Evolutionary conservation across 2,113 vertebrate genomes (phyloP), one percentile per base, ranked within the genome.

Genomic region (Pelecanus crispus): DNA sequence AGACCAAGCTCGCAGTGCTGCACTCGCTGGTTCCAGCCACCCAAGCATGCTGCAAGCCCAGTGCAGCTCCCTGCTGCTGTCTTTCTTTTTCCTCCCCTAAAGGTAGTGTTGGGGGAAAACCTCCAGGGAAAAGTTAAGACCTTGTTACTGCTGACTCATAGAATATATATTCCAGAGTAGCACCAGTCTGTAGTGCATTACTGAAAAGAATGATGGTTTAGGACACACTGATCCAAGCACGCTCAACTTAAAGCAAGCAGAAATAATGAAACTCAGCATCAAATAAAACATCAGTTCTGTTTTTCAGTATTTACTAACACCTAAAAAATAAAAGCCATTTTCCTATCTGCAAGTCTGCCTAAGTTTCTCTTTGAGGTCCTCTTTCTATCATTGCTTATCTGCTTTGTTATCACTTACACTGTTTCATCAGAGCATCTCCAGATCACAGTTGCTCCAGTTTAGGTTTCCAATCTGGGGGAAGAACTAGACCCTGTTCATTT

Each of bases 1-100:
- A 26, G 18, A 70, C 29, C 0, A 0, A 88, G 36, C 7, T 31
- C 3, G 1, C 22, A 36, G 18, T 21, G 24, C 61, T 47, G 32
- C 25, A 42, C 10, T 38, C 0, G 0, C 6, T 9, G n/a, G 28
- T 28, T 75, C 58, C 67, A 83, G 62, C 7, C 31, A 65, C 34
- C 9, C 0, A 3, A 19, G 36, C 0, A 0, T 26, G 11, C 21
- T 58, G n/a, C 73, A 79, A 78, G 53, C 11, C 34, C 38, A 68
- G 29, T 3, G 5, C 44, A 78, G 45, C 49, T 77, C 44, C 44
- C 75, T 31, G 38, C 34, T 74, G 68, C 50, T 53, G 77, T 72
- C 28, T 70, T n/a, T 67, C 42, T 20, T 67, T 31, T 45, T 22
- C 36, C n/a, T 62, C 34, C 29, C 38, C 47, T 31, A 29, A 32